phyloP scores from a whole-genome alignment of 2,113 vertebrate genomes.

The Mugil cephalus region DNA sequence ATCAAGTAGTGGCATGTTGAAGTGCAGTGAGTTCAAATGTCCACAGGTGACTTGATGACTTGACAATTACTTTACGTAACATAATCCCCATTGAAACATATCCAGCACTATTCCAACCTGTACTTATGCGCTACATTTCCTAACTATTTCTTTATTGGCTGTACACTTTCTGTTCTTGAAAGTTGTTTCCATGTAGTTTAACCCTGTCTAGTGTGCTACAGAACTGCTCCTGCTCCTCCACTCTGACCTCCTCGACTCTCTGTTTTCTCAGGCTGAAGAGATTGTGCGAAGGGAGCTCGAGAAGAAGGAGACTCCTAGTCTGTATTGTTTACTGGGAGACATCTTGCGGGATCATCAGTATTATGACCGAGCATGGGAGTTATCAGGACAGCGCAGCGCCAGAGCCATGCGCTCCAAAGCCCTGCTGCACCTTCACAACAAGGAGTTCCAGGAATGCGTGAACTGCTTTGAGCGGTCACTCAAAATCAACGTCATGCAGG shows the following conservation, averaged over 20 bases:
- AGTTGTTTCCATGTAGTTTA: too few species aligned
- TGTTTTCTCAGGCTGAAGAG: slow-evolving; percentile 89
- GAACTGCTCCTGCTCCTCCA: slow-evolving; percentile 31
- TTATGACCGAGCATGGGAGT: slow-evolving; percentile 94
- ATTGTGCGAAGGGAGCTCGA: slow-evolving; percentile 91
- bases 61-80: slow-evolving; percentile 17
- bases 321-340: slow-evolving; percentile 96
- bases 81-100: neutral
- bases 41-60: slow-evolving; percentile 15
- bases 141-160: too few species aligned
- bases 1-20: slow-evolving; percentile 3
- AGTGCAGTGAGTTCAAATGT: slow-evolving; percentile 8
- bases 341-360: slow-evolving; percentile 90
- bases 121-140: neutral
- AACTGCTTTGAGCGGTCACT: slow-evolving; percentile 93
- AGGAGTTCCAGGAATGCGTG: slow-evolving; percentile 88
- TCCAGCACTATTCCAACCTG: neutral
- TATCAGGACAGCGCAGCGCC: slow-evolving; percentile 91
- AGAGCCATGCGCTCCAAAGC: slow-evolving; percentile 95
- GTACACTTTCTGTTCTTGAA: too few species aligned
- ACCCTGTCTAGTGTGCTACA: too few species aligned
- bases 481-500: slow-evolving; percentile 94
- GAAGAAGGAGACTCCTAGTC: slow-evolving; percentile 89
- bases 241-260: neutral
- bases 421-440: slow-evolving; percentile 90